Evolutionary conservation across 1,140 invertebrate genomes (phyloP), one percentile per base, ranked within the genome.

Genomic region (Ruditapes philippinarum): DNA sequence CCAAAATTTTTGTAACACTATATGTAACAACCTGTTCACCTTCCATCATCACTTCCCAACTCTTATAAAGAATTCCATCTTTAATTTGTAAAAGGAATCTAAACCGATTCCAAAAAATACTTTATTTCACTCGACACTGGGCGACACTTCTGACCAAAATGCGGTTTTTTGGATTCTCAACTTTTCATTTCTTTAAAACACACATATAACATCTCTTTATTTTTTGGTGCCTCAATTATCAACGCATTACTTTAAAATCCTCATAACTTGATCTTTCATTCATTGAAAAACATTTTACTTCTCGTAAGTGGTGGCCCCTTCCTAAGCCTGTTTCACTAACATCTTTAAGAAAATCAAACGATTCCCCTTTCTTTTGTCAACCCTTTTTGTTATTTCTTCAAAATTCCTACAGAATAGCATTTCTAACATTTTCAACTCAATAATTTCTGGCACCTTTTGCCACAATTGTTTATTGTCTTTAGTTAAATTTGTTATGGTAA

Each of bases 31-130:
- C n/a, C 14, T 9, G 12, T 1, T 1, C 4, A 22, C n/a, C 7
- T 38, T 1, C 57, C 57, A 28, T 62, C 57, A 33, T 25, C 38
- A 36, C 42, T 33, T 62, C 65, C 42, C 51, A 36, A 17, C 25
- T 38, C 17, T 33, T 28, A 28, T 57, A 49, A 17, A 70, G 86
- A 12, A 89, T 28, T 86, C 76, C 19, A 36, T 78, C 28, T 0
- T 78, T 7, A n/a, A 83, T 42, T n/a, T n/a, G 36, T 31, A 90
- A 36, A 2, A n/a, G n/a, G 85, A 88, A 79, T 90, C 79, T 1
- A 88, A 28, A 5, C n/a, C 79, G 25, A 51, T 78, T 78, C 85
- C 89, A n/a, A 88, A 31, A 88, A 84, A 65, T 79, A 88, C 40
- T 89, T 91, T 14, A 88, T 1, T 7, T 68, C 60, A 9, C 19